Evolutionary conservation across 2,888 invertebrate species (phyloP).

Genomic region (Ypsolopha sequella): DNA sequence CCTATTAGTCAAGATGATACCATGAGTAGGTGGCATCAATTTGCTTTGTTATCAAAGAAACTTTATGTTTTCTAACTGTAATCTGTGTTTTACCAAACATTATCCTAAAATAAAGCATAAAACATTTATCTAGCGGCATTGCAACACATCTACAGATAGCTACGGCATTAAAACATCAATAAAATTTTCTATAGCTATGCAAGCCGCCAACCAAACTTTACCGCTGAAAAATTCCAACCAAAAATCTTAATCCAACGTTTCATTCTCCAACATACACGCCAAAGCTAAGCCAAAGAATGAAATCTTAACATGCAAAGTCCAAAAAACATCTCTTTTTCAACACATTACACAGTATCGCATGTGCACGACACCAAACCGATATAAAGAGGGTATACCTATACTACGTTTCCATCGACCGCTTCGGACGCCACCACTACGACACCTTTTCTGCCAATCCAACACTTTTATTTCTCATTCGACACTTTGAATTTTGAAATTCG

Average conservation of each 20-base stretch:
- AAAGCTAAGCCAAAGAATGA: background rate
- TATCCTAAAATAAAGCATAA: too few relatives aligned
- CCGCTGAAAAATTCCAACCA: too few relatives aligned
- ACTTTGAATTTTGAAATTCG: background rate
- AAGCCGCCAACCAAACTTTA: too few relatives aligned
- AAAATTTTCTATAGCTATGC: background rate
- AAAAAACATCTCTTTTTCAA: background rate
- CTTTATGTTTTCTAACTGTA: too few relatives aligned
- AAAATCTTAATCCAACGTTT: too few relatives aligned
- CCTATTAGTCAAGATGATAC: too few relatives aligned
- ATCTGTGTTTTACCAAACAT: too few relatives aligned
- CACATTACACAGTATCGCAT: background rate
- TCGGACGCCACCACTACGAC: background rate
- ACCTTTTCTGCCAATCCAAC: background rate
- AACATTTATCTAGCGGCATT: too few relatives aligned
- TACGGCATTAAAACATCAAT: background rate
- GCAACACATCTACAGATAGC: background rate
- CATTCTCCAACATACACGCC: background rate
- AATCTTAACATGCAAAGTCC: background rate
- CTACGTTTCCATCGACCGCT: slow-evolving; percentile 2
- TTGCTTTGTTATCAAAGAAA: too few relatives aligned
- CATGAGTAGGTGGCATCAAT: too few relatives aligned
- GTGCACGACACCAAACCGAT: background rate
- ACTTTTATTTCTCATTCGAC: background rate
- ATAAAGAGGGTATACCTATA: background rate